Evolutionary conservation across 2,113 vertebrate species (phyloP).

Genomic region (Mirza zaza): DNA sequence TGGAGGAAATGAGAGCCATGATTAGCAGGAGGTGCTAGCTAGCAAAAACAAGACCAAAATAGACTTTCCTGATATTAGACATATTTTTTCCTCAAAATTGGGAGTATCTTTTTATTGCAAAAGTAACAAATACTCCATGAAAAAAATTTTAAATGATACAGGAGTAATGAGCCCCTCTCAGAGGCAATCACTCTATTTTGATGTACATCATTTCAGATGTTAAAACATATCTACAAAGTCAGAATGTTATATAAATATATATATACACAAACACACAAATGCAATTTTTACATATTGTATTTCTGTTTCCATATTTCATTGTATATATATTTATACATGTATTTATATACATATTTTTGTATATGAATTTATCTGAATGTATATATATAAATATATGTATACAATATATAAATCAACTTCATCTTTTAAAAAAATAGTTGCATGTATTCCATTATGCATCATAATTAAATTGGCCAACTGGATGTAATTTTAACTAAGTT

Average conservation of each 20-base stretch:
- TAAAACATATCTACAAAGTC: not conserved
- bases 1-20: not conserved
- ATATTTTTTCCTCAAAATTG: not conserved
- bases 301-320: constrained; percentile 2
- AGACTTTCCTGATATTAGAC: not conserved
- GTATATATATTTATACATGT: not conserved
- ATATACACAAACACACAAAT: not conserved
- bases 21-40: not conserved
- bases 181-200: not conserved
- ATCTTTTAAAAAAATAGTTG: constrained; percentile 30
- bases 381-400: not conserved
- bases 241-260: not conserved
- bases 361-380: not conserved
- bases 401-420: not conserved
- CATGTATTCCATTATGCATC: constrained; percentile 32
- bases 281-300: not conserved
- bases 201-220: not conserved
- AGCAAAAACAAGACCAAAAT: not conserved
- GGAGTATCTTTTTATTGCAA: not conserved
- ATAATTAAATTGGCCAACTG: constrained; percentile 54
- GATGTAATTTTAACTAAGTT: constrained; percentile 71
- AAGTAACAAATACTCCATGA: not conserved
- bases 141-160: not conserved
- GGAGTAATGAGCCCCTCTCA: not conserved
- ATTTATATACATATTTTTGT: not conserved